A percentile compares a stretch with the other conserved stretches of the same genome.
phyloP scores from a whole-genome alignment of 2,888 invertebrate species.

The Galeopsomyia nigrocyanea region DNA sequence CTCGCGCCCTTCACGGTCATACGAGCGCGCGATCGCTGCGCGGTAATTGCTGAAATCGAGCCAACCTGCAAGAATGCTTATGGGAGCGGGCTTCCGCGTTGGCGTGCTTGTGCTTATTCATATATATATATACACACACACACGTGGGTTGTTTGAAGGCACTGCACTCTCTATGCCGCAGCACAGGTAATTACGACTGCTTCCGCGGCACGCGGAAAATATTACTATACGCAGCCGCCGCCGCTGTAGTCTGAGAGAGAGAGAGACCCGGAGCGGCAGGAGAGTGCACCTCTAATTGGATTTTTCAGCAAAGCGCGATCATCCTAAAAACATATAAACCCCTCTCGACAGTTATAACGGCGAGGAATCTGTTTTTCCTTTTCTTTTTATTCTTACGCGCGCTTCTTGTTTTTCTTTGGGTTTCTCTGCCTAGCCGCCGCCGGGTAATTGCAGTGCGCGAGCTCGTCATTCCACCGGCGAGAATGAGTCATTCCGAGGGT shows the following conservation, averaged over 20 bases:
- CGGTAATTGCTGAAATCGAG: slow-evolving; percentile 27
- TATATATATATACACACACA: slow-evolving; percentile 7
- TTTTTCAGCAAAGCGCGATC: slow-evolving; percentile 35
- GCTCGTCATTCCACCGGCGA: too few species aligned
- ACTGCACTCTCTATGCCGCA: background rate
- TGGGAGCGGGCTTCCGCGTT: slow-evolving; percentile 28
- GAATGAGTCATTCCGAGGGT: too few species aligned
- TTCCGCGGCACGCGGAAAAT: slow-evolving; percentile 55
- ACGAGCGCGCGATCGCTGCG: background rate
- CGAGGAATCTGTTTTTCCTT: too few species aligned
- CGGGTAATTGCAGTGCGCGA: too few species aligned
- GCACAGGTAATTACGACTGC: slow-evolving; percentile 51
- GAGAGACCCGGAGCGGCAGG: slow-evolving; percentile 1
- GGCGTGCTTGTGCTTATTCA: slow-evolving; percentile 9
- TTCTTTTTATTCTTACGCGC: too few species aligned
- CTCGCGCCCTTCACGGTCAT: too few species aligned
- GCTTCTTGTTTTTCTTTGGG: too few species aligned
- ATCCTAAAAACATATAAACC: too few species aligned
- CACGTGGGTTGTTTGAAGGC: slow-evolving; percentile 7
- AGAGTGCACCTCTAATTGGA: slow-evolving; percentile 33
- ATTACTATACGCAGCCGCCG: slow-evolving; percentile 37
- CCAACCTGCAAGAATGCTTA: background rate
- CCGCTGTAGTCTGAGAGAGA: too few species aligned
- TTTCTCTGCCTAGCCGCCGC: too few species aligned
- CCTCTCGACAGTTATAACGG: too few species aligned